Conservation (phyloP, 2,797 vertebrate species). For the Microctenopoma stevenorrisi region DNA sequence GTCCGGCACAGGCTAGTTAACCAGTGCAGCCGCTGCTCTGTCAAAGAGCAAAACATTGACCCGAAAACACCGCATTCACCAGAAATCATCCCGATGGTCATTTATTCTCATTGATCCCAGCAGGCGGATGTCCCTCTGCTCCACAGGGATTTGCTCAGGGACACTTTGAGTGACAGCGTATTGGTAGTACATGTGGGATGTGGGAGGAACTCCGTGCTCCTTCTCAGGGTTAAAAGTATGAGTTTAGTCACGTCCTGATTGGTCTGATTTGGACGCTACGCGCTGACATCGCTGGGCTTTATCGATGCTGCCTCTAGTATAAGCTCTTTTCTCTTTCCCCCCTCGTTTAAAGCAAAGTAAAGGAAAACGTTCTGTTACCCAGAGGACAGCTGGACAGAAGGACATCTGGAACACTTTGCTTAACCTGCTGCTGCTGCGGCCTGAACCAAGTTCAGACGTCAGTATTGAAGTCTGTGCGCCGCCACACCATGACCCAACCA, state of each 20-base stretch:
- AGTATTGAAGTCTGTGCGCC: conserved; percentile 35
- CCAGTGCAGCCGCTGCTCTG: conserved; percentile 25
- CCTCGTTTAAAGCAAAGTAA: no score
- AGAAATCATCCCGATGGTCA: background rate
- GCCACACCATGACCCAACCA: conserved; percentile 51
- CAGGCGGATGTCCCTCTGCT: background rate
- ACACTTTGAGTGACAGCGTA: conserved; percentile 16
- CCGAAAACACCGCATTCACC: conserved; percentile 13
- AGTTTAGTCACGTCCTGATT: no score
- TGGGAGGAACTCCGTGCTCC: no score
- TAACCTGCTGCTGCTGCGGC: no score
- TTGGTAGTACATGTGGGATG: conserved; percentile 29
- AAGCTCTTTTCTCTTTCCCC: no score
- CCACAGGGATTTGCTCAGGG: conserved; percentile 17
- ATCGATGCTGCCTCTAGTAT: no score
- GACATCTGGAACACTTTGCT: no score
- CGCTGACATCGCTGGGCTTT: no score
- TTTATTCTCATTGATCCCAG: background rate
- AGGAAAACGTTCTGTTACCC: no score
- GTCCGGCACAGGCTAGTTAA: conserved; percentile 47
- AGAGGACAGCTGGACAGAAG: no score
- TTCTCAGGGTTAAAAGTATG: no score
- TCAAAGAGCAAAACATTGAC: conserved; percentile 29
- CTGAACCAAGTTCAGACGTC: background rate
- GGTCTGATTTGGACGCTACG: no score